phyloP scores from a whole-genome alignment of 1,140 invertebrate species.

The Orchesella cincta region DNA sequence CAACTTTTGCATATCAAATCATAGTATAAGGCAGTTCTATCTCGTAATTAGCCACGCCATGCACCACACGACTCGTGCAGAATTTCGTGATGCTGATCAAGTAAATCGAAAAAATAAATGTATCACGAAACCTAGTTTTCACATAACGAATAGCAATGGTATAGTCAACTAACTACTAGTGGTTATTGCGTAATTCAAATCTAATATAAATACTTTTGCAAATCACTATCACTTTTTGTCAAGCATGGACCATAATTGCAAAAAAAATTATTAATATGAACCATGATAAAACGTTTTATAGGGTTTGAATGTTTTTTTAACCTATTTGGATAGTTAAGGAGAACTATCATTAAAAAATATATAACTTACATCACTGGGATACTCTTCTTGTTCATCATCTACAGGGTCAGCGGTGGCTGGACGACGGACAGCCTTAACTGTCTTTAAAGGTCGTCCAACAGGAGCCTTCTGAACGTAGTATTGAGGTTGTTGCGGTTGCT shows the following conservation, averaged over 20 bases:
- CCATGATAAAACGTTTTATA: not conserved
- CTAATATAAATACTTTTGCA: not conserved
- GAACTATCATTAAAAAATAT: too few relatives aligned
- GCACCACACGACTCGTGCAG: not conserved
- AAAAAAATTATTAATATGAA: not conserved
- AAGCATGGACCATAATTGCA: not conserved
- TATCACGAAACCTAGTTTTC: not conserved
- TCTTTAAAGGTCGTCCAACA: conserved; percentile 7
- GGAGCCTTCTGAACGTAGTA: conserved; percentile 39
- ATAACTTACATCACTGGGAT: conserved; percentile 46
- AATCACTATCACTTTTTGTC: not conserved
- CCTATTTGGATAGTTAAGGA: too few relatives aligned
- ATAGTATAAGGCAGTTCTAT: too few relatives aligned
- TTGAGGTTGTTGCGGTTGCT: conserved; percentile 7
- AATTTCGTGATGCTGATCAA: not conserved
- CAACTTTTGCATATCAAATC: not conserved
- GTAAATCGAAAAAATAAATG: not conserved
- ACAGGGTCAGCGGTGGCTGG: not conserved
- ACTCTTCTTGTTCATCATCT: conserved; percentile 46
- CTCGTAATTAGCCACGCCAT: not conserved
- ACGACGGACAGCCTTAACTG: conserved; percentile 13
- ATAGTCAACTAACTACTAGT: not conserved
- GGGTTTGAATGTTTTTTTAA: not conserved
- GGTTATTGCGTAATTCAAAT: not conserved
- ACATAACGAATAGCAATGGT: not conserved